Base-by-base conservation (phyloP, 2,888 invertebrate genomes). In the Drosophila crucigera region DNA sequence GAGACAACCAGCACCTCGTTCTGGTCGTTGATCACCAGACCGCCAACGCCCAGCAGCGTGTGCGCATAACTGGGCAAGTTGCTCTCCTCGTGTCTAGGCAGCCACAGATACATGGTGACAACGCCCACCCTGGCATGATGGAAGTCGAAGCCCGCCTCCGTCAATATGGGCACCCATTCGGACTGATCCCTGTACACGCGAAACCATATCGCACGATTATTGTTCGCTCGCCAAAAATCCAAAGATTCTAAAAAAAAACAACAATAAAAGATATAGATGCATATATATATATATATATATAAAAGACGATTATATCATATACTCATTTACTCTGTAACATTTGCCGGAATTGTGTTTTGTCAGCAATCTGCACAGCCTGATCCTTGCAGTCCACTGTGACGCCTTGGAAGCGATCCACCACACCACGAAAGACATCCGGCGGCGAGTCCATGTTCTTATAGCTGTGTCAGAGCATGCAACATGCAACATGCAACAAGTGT, bases 1-100 rank as follows among this genome's bases (percentile, higher is more conserved):
- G 95, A 95, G 0, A 99, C 97, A 28, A 97, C 97, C 61, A 99
- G 94, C 63, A 99, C 94, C 93, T 98, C 95, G 65, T 96, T 94
- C 11, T 95, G 94, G 9, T 96, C 95, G 93, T 98, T 97, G 2
- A 92, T 89, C 0, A 97, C 94, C 10, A 98, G 97, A 9, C 97
- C 98, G 39, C 98, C 98, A 9, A 97, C 97, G 54, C 98, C 98
- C 22, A 96, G 89, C 93, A 95, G 94, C 10, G 97, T 98, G 91
- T 98, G 97, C 2, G 97, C 96, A 84, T 96, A 92, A 30, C 76
- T 95, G 33, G 97, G 97, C 74, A 97, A 94, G 89, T 96, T 96
- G 65, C 94, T 94, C 4, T 87, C 76, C 90, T 95, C 94, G 68
- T 95, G 92, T 11, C 93, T 94, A 2, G 96, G 96, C 70, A 98